phyloP scores from a whole-genome alignment of 2,797 vertebrate species.

The Anguilla pacifica region DNA sequence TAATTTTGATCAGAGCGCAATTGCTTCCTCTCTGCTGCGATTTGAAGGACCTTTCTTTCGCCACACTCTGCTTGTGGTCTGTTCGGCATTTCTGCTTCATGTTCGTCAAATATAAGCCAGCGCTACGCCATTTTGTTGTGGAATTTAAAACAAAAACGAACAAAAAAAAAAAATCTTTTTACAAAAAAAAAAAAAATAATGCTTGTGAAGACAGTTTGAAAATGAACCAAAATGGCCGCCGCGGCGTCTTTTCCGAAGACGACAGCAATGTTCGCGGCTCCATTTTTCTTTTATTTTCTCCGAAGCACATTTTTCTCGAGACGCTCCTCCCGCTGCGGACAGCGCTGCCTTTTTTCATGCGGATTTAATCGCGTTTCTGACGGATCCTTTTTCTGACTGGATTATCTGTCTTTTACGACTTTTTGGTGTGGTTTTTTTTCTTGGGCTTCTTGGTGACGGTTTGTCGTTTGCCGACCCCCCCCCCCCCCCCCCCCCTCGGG shows the following conservation, averaged over 20 bases:
- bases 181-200: slow-evolving; percentile 22
- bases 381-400: slow-evolving; percentile 44
- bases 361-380: slow-evolving; percentile 41
- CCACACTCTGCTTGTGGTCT: slow-evolving; percentile 57
- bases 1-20: slow-evolving; percentile 51
- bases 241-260: slow-evolving; percentile 38
- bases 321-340: slow-evolving; percentile 37
- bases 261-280: slow-evolving; percentile 30
- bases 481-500: background rate
- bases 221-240: slow-evolving; percentile 20
- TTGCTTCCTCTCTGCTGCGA: slow-evolving; percentile 52
- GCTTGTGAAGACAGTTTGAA: slow-evolving; percentile 24
- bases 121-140: slow-evolving; percentile 38
- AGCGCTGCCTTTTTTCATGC: slow-evolving; percentile 33
- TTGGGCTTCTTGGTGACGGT: slow-evolving; percentile 25
- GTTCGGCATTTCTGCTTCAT: slow-evolving; percentile 44
- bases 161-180: background rate
- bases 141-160: slow-evolving; percentile 41
- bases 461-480: background rate
- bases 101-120: slow-evolving; percentile 45
- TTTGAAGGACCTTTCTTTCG: slow-evolving; percentile 52
- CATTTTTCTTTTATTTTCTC: slow-evolving; percentile 31
- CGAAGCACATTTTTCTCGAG: slow-evolving; percentile 45
- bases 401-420: slow-evolving; percentile 28
- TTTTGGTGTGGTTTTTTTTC: slow-evolving; percentile 29